Percentiles rank a stretch among this genome's conserved stretches.
Conservation (phyloP, 92 coral and sea anemone genomes). For the Phenganax marumi region DNA sequence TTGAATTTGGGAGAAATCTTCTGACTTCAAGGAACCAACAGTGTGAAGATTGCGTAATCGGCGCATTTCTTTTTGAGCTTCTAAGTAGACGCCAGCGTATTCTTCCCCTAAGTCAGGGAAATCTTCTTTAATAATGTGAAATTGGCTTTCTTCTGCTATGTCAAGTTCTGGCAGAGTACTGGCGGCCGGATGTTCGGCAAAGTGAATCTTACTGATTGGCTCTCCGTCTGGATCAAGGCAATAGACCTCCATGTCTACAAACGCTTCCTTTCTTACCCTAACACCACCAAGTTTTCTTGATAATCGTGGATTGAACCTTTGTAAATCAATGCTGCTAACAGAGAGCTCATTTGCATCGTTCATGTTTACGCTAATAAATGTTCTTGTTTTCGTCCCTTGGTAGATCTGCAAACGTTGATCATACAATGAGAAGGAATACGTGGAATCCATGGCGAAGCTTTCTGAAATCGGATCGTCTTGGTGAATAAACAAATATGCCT, state of each 20-base stretch:
- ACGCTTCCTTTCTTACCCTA: slow-evolving; percentile 65
- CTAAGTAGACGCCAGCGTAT: slow-evolving; percentile 7
- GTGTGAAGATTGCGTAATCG: neutral
- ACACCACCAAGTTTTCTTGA: slow-evolving; percentile 49
- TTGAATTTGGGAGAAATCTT: neutral
- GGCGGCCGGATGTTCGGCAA: neutral
- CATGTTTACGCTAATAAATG: slow-evolving; percentile 59
- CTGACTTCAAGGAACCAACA: neutral
- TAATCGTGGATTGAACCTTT: slow-evolving; percentile 59
- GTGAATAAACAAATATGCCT: slow-evolving; percentile 24
- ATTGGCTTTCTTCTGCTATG: slow-evolving; percentile 17
- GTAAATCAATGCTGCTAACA: slow-evolving; percentile 73
- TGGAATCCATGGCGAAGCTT: slow-evolving; percentile 48
- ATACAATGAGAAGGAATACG: slow-evolving; percentile 63
- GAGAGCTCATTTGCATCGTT: slow-evolving; percentile 64
- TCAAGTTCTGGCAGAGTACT: slow-evolving; percentile 1
- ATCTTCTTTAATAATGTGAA: slow-evolving; percentile 39
- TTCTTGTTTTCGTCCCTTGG: slow-evolving; percentile 67
- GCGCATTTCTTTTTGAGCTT: slow-evolving; percentile 5
- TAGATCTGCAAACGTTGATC: slow-evolving; percentile 72
- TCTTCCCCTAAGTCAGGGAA: slow-evolving; percentile 58
- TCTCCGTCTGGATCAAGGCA: slow-evolving; percentile 54
- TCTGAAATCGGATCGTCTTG: slow-evolving; percentile 29
- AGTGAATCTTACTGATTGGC: slow-evolving; percentile 56
- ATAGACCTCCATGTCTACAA: slow-evolving; percentile 64